Evolutionary conservation across 2,113 vertebrate species (phyloP).

Genomic region (Leptobrachium leishanense): DNA sequence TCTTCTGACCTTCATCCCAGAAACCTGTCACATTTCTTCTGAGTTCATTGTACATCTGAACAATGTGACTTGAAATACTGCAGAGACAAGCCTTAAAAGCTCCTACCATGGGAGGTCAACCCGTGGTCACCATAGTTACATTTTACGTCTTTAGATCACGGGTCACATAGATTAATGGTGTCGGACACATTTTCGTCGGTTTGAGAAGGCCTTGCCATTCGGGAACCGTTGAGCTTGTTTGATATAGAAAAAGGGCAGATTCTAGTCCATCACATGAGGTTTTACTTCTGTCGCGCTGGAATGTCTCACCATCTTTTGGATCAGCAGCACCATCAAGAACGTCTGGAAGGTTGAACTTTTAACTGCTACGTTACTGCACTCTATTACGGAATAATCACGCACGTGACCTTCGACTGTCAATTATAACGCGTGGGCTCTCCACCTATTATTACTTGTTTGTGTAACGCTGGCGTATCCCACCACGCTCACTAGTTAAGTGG

Average conservation of each 20-base stretch:
- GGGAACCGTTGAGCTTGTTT: conserved; percentile 68
- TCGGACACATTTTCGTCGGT: conserved; percentile 73
- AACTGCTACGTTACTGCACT: no score
- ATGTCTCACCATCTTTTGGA: no score
- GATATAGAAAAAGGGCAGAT: background rate
- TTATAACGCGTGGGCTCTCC: no score
- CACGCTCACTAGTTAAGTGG: no score
- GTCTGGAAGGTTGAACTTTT: no score
- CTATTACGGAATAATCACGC: no score
- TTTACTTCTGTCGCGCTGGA: no score
- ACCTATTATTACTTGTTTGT: no score
- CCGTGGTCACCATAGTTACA: conserved; percentile 74
- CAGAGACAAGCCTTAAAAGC: conserved; percentile 60
- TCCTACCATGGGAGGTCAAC: conserved; percentile 72
- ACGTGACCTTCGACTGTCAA: no score
- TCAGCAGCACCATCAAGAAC: no score
- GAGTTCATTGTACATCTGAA: conserved; percentile 68
- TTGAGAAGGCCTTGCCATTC: conserved; percentile 63
- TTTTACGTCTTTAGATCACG: conserved; percentile 65
- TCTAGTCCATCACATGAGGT: no score
- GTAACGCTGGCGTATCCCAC: no score
- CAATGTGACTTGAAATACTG: conserved; percentile 74
- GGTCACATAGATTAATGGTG: conserved; percentile 82
- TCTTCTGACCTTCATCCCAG: conserved; percentile 76
- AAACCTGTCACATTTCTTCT: conserved; percentile 77